Conservation (phyloP, 2,888 invertebrate species). For the Cheilosia vernalis region DNA sequence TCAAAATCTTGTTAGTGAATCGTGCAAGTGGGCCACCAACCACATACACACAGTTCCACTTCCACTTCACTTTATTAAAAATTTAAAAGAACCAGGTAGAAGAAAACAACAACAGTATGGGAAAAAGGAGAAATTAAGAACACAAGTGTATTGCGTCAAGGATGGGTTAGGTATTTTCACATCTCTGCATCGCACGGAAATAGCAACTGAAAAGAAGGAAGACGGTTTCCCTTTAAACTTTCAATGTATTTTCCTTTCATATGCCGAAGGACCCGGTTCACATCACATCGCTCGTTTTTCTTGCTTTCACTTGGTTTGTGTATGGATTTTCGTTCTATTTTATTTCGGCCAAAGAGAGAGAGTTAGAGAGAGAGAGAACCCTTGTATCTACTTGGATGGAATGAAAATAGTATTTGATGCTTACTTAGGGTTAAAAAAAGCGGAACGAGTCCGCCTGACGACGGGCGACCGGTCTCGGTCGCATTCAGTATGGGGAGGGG, state of each 20-base stretch:
- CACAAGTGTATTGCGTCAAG: conserved; percentile 64
- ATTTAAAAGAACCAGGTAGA: conserved; percentile 29
- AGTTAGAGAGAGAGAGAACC: conserved; percentile 38
- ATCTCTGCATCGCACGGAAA: conserved; percentile 32
- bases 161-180: conserved; percentile 36
- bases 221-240: conserved; percentile 40
- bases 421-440: conserved; percentile 44
- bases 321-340: conserved; percentile 6
- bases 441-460: conserved; percentile 23
- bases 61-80: conserved; percentile 63
- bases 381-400: conserved; percentile 67
- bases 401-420: conserved; percentile 62
- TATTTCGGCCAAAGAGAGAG: conserved; percentile 38
- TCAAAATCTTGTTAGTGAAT: conserved; percentile 32
- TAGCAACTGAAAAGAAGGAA: conserved; percentile 31
- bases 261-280: conserved; percentile 52
- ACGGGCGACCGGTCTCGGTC: not conserved
- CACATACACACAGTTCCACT: conserved; percentile 42
- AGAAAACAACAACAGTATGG: not conserved
- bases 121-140: conserved; percentile 2
- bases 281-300: conserved; percentile 15
- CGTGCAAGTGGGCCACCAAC: conserved; percentile 35
- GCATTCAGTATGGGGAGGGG: conserved; percentile 3
- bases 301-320: conserved; percentile 14
- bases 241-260: conserved; percentile 54